phyloP scores from a whole-genome alignment of 2,113 vertebrate genomes.

The Tamias sibiricus region DNA sequence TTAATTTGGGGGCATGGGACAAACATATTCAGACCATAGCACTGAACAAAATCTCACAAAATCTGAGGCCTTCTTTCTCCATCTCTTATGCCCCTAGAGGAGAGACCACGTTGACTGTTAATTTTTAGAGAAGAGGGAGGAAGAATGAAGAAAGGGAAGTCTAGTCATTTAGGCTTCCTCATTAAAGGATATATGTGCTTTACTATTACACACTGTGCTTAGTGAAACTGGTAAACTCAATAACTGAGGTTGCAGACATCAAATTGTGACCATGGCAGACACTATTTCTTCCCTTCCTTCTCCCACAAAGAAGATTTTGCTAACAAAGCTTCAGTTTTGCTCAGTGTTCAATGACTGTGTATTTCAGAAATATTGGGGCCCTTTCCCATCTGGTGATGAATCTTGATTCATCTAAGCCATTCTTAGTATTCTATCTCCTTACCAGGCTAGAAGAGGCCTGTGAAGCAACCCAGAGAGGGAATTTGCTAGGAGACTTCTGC shows the following conservation, averaged over 20 bases:
- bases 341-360: background rate
- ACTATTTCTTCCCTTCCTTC: background rate
- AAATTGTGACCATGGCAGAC: background rate
- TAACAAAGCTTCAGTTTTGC: background rate
- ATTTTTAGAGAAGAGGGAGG: background rate
- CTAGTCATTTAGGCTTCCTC: background rate
- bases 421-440: background rate
- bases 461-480: background rate
- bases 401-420: background rate
- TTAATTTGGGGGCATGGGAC: background rate
- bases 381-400: background rate
- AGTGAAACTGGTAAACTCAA: background rate
- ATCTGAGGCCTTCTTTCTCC: background rate
- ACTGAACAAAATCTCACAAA: background rate
- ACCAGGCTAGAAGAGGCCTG: background rate
- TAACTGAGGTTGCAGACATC: background rate
- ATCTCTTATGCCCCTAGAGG: background rate
- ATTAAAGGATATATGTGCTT: background rate
- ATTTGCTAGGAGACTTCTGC: background rate
- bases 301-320: background rate
- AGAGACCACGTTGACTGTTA: background rate
- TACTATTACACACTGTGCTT: background rate
- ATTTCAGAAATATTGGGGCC: background rate
- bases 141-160: background rate
- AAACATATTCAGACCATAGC: background rate